phyloP scores from a whole-genome alignment of 2,113 vertebrate species.

The Microtus pennsylvanicus region DNA sequence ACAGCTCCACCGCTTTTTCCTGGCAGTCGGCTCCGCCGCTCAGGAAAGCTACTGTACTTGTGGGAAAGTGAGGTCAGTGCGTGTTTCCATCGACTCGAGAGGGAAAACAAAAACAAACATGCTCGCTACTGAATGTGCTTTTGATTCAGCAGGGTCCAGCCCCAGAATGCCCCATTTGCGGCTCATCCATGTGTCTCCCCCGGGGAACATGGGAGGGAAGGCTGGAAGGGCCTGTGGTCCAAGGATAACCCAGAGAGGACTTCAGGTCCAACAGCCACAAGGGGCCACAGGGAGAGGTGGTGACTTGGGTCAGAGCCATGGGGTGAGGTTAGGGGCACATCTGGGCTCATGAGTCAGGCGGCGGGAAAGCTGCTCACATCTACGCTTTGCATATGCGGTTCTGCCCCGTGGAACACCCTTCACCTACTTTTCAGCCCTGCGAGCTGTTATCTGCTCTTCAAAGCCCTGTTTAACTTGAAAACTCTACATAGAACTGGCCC shows the following conservation, averaged over 20 bases:
- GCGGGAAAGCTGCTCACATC: not conserved
- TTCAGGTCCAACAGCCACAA: not conserved
- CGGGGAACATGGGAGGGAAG: constrained; percentile 72
- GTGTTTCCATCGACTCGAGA: constrained; percentile 89
- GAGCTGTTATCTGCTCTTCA: constrained; percentile 44
- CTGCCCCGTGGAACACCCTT: not conserved
- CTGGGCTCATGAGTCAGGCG: not conserved
- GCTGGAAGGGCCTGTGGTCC: constrained; percentile 68
- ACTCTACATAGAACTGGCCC: not conserved
- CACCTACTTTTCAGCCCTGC: not conserved
- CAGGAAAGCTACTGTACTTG: constrained; percentile 91
- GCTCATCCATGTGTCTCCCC: constrained; percentile 82
- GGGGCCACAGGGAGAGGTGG: not conserved
- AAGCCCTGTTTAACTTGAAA: not conserved
- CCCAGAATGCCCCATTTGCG: constrained; percentile 80
- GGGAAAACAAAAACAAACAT: constrained; percentile 91
- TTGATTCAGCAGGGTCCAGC: constrained; percentile 87
- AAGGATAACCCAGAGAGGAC: not conserved
- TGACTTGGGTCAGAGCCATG: not conserved
- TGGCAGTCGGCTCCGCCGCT: constrained; percentile 86
- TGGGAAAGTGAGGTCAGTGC: constrained; percentile 90
- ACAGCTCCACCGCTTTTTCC: constrained; percentile 89
- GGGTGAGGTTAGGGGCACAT: not conserved
- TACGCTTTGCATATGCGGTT: not conserved
- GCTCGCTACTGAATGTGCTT: constrained; percentile 89